Percentiles rank a stretch among this genome's conserved stretches.
These are phyloP conservation scores for Aurelia sp. DNA, from an alignment of 30 jellyfish, hydroid and myxozoan species.

Conservation along the genomic window DNA sequence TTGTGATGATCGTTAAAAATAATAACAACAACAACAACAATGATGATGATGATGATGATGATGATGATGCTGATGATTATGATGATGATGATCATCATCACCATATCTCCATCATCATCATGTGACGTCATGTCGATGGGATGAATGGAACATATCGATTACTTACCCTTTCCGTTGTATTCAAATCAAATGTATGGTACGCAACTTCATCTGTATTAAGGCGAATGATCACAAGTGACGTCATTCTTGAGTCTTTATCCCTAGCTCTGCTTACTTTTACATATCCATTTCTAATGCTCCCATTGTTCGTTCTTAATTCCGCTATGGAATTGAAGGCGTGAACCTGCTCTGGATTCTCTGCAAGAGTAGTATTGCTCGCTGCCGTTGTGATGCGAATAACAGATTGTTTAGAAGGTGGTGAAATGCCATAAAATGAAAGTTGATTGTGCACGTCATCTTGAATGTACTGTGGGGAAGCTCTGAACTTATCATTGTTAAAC, in stretches of 20 bases:
- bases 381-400: not conserved
- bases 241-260: too few species aligned
- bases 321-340: too few species aligned
- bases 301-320: not conserved
- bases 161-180: not conserved
- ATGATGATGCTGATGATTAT: too few species aligned
- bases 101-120: too few species aligned
- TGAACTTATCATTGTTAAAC: not conserved
- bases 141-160: not conserved
- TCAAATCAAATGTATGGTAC: not conserved
- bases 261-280: not conserved
- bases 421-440: not conserved
- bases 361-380: not conserved
- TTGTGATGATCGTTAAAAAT: too few species aligned
- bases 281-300: not conserved
- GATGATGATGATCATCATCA: too few species aligned
- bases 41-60: too few species aligned
- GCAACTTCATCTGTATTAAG: not conserved
- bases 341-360: not conserved
- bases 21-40: too few species aligned
- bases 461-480: not conserved
- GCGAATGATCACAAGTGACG: too few species aligned
- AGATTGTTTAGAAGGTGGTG: not conserved
- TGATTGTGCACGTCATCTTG: not conserved
- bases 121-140: too few species aligned